phyloP scores from a whole-genome alignment of 53 echinoderm and acorn worm genomes.

The Astropecten irregularis region DNA sequence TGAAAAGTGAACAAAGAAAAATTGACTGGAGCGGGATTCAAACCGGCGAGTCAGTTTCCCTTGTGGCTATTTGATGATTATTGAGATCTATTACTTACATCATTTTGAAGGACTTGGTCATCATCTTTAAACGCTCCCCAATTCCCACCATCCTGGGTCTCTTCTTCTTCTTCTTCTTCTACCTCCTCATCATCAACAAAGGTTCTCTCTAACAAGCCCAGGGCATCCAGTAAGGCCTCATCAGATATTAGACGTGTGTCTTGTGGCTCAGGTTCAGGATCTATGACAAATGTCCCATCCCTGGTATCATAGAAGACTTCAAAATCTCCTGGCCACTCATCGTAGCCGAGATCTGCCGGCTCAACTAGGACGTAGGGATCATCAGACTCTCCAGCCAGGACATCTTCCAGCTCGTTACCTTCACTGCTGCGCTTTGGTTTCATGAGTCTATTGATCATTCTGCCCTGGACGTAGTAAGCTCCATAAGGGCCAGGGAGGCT shows the following conservation, averaged over 20 bases:
- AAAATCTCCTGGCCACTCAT: constrained; percentile 42
- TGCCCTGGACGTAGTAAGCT: constrained; percentile 47
- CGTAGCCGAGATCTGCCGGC: constrained; percentile 44
- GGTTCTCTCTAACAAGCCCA: not conserved
- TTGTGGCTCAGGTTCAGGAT: constrained; percentile 5
- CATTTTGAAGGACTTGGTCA: not conserved
- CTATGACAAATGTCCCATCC: constrained; percentile 36
- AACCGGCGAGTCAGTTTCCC: no score
- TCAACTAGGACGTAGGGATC: constrained; percentile 23
- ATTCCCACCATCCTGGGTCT: no score
- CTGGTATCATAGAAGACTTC: constrained; percentile 42
- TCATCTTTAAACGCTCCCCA: constrained; percentile 43
- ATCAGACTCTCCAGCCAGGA: not conserved
- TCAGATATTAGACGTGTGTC: constrained; percentile 9
- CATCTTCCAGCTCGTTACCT: not conserved
- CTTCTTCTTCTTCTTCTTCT: constrained; percentile 3
- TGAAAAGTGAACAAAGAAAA: no score
- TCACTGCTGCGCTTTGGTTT: constrained; percentile 28
- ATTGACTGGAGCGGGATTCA: no score
- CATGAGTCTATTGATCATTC: constrained; percentile 29
- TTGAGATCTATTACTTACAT: no score
- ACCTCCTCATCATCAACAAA: not conserved
- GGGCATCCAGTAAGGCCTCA: constrained; percentile 35
- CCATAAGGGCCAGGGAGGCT: constrained; percentile 20
- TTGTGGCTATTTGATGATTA: no score